Evolutionary conservation across 2,888 invertebrate genomes (phyloP).

Genomic region (Ichneumoninae sp.): DNA sequence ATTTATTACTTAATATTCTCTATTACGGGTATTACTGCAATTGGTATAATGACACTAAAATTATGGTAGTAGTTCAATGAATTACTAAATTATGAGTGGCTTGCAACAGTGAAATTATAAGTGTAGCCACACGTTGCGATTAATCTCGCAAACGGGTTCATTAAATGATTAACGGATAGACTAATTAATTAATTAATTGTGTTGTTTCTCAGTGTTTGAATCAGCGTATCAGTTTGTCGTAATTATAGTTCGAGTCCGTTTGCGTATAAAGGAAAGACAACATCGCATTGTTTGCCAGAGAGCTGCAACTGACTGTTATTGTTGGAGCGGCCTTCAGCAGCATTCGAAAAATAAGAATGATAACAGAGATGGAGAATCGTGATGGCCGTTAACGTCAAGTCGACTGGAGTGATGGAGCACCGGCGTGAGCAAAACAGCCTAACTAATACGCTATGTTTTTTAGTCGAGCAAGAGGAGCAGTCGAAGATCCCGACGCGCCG

Average conservation of each 20-base stretch:
- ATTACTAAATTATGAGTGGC: not conserved
- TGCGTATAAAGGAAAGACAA: not conserved
- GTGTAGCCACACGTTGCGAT: slow-evolving; percentile 6
- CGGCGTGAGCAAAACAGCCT: not conserved
- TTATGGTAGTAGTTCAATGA: slow-evolving; percentile 12
- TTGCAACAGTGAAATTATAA: not conserved
- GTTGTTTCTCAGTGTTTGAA: not conserved
- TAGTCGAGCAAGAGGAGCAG: not conserved
- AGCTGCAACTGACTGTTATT: not conserved
- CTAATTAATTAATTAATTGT: not conserved
- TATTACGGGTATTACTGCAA: not conserved
- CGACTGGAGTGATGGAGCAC: slow-evolving; percentile 9
- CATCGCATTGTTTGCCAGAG: not conserved
- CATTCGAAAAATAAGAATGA: slow-evolving; percentile 9
- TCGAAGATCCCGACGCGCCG: not conserved
- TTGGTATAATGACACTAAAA: slow-evolving; percentile 1
- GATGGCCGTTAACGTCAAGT: slow-evolving; percentile 10
- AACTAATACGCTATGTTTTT: not conserved
- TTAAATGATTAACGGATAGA: no score
- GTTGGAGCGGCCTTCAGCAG: slow-evolving; percentile 12
- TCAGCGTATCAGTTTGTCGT: not conserved
- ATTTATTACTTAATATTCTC: not conserved
- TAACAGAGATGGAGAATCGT: not conserved
- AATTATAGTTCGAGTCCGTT: not conserved
- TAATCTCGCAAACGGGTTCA: not conserved